Evolutionary conservation across 1,140 invertebrate genomes (phyloP), one percentile per base, ranked within the genome.

Genomic region (Pomacea maculata): DNA sequence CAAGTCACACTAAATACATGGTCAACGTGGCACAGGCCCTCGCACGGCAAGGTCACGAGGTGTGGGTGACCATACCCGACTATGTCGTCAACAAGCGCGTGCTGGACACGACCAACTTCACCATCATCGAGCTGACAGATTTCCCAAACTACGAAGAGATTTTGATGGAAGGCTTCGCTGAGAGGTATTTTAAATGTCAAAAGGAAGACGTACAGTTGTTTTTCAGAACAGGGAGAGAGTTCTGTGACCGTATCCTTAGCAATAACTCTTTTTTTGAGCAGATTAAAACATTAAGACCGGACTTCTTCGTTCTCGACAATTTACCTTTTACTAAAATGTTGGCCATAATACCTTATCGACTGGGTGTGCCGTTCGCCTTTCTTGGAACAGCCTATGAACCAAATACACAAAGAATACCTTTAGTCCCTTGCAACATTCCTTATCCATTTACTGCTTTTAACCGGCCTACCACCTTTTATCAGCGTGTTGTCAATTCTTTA

Each of bases 291-390:
- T 4, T 82, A 0, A 19, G 63, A 3, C 73, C 81, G 15, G 78
- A 82, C 17, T 76, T 82, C 4, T 34, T 82, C 19, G 77, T 85
- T 63, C 21, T 85, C 7, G 84, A 85, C 74, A 57, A 45, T 34
- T 21, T 71, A 2, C 75, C 78, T 10, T 68, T 75, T 11, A 25
- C 67, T 10, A 79, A 55, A 52, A 81, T 72, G 34, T 67, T 82
- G 34, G n/a, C 72, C 11, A 65, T 82, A 17, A 72, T 84, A 1
- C 76, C 84, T 3, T 83, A 85, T 68, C 73, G 63, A 29, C 52
- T 83, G 29, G 77, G 71, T 15, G 74, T 85, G 12, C 81, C 82
- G 7, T 84, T 81, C 45, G 78, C 77, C 2, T 68, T 81, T 19
- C 11, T 82, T 7, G 83, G 83, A 0, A 19, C 76, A 52, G 17